Evolutionary conservation across 2,888 invertebrate species (phyloP).

Genomic region (Punctoribates punctum): DNA sequence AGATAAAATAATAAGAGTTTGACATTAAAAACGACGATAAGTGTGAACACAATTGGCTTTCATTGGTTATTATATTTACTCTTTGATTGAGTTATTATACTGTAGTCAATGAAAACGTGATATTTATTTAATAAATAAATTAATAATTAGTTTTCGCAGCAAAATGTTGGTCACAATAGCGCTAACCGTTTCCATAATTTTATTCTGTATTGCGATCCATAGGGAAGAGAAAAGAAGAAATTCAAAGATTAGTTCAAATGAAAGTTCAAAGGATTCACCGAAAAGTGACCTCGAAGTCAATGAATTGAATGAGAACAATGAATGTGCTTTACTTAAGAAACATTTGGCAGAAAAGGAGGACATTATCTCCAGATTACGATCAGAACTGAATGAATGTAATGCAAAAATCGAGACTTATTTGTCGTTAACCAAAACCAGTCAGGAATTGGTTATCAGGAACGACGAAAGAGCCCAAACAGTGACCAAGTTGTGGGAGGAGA

Average conservation of each 20-base stretch:
- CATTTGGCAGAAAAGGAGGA: conserved; percentile 1
- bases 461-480: neutral
- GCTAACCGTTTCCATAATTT: neutral
- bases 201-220: neutral
- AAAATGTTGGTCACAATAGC: conserved; percentile 23
- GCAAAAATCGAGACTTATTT: neutral
- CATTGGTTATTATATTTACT: neutral
- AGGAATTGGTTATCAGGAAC: neutral
- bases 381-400: neutral
- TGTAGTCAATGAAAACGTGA: too few species aligned
- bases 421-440: conserved; percentile 4
- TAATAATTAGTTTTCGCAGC: neutral
- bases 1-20: neutral
- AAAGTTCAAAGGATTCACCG: neutral
- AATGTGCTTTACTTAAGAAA: neutral
- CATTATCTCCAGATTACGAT: neutral
- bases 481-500: conserved; percentile 4
- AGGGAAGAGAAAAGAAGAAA: conserved; percentile 10
- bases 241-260: neutral
- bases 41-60: neutral
- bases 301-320: neutral
- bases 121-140: neutral
- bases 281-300: neutral
- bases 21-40: conserved; percentile 8
- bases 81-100: neutral